Evolutionary conservation across 2,888 invertebrate species (phyloP).

Genomic region (Sussaba pulchella): DNA sequence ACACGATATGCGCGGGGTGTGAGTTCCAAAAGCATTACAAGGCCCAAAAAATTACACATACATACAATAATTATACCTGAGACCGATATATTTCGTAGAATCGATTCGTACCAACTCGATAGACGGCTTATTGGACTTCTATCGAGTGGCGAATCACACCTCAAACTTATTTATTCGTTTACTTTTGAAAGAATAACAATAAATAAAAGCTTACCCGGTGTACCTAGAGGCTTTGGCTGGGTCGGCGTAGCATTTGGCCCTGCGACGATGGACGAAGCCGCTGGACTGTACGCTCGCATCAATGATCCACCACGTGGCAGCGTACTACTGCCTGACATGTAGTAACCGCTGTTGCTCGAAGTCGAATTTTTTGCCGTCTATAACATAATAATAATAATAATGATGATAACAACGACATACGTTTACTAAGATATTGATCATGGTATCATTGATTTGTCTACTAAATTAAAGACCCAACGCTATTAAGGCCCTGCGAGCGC

Average conservation of each 20-base stretch:
- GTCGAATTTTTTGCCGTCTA: conserved; percentile 87
- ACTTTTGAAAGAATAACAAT: background rate
- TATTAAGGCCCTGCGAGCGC: too few relatives aligned
- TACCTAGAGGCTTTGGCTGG: conserved; percentile 78
- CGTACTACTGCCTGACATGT: conserved; percentile 89
- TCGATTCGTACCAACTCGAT: background rate
- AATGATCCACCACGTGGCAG: conserved; percentile 89
- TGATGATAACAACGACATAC: too few relatives aligned
- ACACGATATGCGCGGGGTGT: conserved; percentile 4
- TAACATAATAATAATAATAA: conserved; percentile 62
- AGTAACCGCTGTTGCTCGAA: conserved; percentile 86
- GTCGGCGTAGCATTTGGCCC: conserved; percentile 78
- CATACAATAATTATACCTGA: conserved; percentile 1
- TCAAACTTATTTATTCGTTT: background rate
- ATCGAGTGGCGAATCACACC: background rate
- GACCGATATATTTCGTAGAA: conserved; percentile 2
- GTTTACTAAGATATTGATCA: too few relatives aligned
- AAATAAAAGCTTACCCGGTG: conserved; percentile 77
- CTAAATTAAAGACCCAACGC: too few relatives aligned
- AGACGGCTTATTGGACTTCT: too few relatives aligned
- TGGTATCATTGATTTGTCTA: too few relatives aligned
- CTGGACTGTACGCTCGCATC: conserved; percentile 89
- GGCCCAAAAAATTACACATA: background rate
- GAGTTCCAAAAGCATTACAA: conserved; percentile 10
- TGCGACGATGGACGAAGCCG: conserved; percentile 82